Evolutionary conservation across 2,113 vertebrate genomes (phyloP), one percentile per base, ranked within the genome.

Genomic region (Sceloporus undulatus): DNA sequence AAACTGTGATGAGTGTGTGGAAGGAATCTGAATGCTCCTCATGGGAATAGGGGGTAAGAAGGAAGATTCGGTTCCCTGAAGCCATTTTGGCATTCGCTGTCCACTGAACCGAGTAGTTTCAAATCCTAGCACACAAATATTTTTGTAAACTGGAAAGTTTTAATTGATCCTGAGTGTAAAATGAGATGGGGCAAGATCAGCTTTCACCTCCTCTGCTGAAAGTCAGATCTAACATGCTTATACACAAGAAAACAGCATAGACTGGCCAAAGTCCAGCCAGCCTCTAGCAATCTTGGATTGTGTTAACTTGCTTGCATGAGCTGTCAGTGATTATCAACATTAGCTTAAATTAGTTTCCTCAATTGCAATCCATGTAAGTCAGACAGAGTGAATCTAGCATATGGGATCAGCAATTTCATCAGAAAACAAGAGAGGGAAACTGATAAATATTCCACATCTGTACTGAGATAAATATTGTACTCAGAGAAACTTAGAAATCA

Each of bases 321-420:
- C 27, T 85, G 27, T 85, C 9, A 66, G 56, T 77, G 56, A 85
- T 77, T 11, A 77, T 42, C 19, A 78, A 78, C 66, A 77, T 65
- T 65, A 42, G 40, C 42, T 66, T 42, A 66, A 85, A 85, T 78
- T 65, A 52, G 59, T 59, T 66, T 66, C 18, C 65, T 38, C 13
- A 78, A 85, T 77, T 85, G 40, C 59, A 66, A 40, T 78, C 84
- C 48, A 27, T 66, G 40, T n/a, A 85, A 85, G 34, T 59, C 18
- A 11, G 76, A 66, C 40, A 48, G 5, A 77, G 19, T 52, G 40
- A 62, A 77, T 77, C 38, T 66, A 77, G 5, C 84, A 85, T 68
- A 77, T 85, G 75, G 1, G 1, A 29, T 85, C 59, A 18, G 83
- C 54, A 75, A 77, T 65, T 85, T 77, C 59, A 54, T 76, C 23